Evolutionary conservation across 2,888 invertebrate species (phyloP), one percentile per base, ranked within the genome.

Genomic region (Stramonita haemastoma): DNA sequence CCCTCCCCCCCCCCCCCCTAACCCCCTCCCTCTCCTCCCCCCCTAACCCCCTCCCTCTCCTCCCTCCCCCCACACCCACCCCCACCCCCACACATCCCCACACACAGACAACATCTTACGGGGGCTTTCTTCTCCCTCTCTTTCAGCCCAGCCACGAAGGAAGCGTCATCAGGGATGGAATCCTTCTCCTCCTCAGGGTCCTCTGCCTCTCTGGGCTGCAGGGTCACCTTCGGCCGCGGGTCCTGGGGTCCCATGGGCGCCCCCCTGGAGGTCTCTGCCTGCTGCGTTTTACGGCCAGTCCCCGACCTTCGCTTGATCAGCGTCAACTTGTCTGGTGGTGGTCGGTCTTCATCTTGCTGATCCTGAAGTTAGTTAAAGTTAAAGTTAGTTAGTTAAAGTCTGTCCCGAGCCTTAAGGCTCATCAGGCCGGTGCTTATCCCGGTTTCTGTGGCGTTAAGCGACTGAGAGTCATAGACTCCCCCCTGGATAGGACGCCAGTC

Each of bases 91-190:
- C 26, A 26, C 66, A 66, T 13, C 2, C 66, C 2, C 26, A 22
- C 66, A 66, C 66, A 77, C 66, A 66, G 8, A 46, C 46, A 46
- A 22, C 13, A 83, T 19, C 90, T 81, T 88, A 94, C 93, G 92
- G 93, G 92, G n/a, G 93, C 92, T 66, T 93, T 92, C 87, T 92
- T 92, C 87, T 92, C 92, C 46, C 93, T 90, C 60, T 93, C 91
- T 81, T 92, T 90, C 22, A 94, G 60, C 79, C 91, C 92, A 0
- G 91, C 92, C 29, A 93, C 91, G 87, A 94, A 94, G 13, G 94
- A 94, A 15, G 92, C 92, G 91, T 94, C 94, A 91, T 93, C 94
- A 29, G 93, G 91, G 36, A 93, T 91, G 19, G 92, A 92, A 34
- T 93, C 93, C 56, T 85, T 56, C 17, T 89, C 89, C 4, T 89